Conservation (phyloP, 2,113 vertebrate species). For the Dasyurus viverrinus region DNA sequence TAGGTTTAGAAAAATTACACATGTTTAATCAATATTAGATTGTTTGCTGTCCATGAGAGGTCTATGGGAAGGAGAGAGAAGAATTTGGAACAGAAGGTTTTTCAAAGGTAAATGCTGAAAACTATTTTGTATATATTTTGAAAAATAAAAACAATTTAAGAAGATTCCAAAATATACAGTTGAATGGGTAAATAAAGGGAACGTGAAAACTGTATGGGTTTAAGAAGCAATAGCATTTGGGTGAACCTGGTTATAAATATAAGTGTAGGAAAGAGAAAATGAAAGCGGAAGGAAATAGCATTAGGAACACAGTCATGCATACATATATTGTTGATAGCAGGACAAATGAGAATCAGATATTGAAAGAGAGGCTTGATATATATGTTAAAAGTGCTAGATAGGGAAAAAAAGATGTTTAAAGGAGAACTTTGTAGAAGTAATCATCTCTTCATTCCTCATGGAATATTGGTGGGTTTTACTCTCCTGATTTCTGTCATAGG, state of each 20-base stretch:
- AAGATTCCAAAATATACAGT: background rate
- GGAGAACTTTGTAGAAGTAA: background rate
- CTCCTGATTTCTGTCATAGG: background rate
- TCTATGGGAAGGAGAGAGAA: too few species aligned
- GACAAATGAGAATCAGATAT: background rate
- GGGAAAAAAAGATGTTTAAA: background rate
- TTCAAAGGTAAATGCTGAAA: too few species aligned
- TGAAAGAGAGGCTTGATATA: background rate
- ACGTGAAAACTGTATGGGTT: background rate
- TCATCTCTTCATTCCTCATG: background rate
- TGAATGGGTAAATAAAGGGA: background rate
- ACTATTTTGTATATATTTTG: too few species aligned
- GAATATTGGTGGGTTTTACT: background rate
- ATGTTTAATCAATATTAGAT: too few species aligned
- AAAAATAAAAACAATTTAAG: too few species aligned
- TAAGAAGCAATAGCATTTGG: background rate
- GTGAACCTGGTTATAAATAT: background rate
- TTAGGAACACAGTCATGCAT: background rate
- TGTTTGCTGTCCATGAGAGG: too few species aligned
- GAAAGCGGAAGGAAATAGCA: background rate
- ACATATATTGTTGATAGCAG: background rate
- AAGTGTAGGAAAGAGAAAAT: background rate
- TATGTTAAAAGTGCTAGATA: background rate
- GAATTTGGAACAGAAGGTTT: too few species aligned
- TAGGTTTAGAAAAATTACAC: too few species aligned